Evolutionary conservation across 2,888 invertebrate species (phyloP).

Genomic region (Sinodicranocentrus sp.): DNA sequence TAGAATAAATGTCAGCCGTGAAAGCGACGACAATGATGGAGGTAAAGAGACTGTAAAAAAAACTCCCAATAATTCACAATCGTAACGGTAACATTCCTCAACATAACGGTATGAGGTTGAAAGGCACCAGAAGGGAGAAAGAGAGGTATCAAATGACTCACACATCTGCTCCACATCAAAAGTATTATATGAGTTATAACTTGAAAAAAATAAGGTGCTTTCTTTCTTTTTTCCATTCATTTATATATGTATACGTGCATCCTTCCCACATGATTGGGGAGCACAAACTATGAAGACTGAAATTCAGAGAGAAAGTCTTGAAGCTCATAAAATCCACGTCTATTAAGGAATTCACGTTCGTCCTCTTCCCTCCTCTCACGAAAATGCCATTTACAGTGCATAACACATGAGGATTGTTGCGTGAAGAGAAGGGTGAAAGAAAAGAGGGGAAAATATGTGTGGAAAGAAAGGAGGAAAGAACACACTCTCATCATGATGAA

Average conservation of each 20-base stretch:
- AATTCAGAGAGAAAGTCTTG: no score
- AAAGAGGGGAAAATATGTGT: neutral
- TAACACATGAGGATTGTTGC: no score
- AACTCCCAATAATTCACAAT: slow-evolving; percentile 4
- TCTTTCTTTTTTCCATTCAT: no score
- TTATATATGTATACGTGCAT: no score
- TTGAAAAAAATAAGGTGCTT: no score
- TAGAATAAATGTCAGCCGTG: slow-evolving; percentile 6
- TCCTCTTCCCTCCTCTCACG: neutral
- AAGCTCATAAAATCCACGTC: no score
- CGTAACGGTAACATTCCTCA: neutral
- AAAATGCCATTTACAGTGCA: slow-evolving; percentile 7
- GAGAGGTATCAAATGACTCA: slow-evolving; percentile 1
- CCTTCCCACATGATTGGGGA: no score
- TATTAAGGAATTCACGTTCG: slow-evolving; percentile 1
- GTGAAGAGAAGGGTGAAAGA: no score
- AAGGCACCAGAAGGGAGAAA: neutral
- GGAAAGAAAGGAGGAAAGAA: neutral
- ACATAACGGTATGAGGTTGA: neutral
- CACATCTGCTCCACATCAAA: neutral
- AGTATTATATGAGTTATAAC: neutral
- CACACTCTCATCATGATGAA: neutral
- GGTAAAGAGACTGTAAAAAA: neutral
- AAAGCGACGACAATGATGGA: neutral
- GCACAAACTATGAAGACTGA: no score